These are phyloP conservation scores for Bombus ignitus DNA, from an alignment of 1,140 invertebrate species.

Conservation along the genomic window DNA sequence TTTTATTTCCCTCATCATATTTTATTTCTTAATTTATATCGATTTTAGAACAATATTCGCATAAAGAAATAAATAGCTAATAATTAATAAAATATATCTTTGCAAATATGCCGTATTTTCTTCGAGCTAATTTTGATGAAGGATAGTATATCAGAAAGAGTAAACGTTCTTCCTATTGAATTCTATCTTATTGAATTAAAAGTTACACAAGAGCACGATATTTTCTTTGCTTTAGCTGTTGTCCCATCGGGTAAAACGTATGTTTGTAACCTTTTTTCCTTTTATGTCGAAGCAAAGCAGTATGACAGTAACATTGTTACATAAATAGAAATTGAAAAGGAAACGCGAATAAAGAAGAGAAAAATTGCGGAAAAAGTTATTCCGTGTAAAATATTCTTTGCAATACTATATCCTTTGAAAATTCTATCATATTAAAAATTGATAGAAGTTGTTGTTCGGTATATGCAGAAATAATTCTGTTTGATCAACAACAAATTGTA, in stretches of 20 bases:
- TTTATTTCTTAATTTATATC: not conserved
- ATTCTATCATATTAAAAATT: not conserved
- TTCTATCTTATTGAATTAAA: conserved; percentile 5
- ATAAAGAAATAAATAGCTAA: not conserved
- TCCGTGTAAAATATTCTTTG: not conserved
- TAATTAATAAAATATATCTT: not conserved
- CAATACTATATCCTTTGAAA: not conserved
- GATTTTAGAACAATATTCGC: not conserved
- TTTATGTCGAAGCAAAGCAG: not conserved
- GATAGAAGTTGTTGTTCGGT: not conserved
- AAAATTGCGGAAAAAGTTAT: not conserved
- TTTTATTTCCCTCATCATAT: not conserved
- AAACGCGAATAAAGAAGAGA: not conserved
- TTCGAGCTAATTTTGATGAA: not conserved
- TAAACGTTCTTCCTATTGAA: not conserved
- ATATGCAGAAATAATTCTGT: not conserved
- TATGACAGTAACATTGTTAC: not conserved
- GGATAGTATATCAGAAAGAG: not conserved
- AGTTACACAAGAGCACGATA: not conserved
- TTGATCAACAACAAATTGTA: not conserved
- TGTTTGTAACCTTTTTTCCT: not conserved
- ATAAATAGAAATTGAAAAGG: not conserved
- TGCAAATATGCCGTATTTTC: not conserved
- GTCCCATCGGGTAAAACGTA: not conserved
- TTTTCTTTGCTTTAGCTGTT: not conserved